These are phyloP conservation scores for Chaetodon auriga DNA, from an alignment of 2,113 vertebrate species.

Conservation along the genomic window DNA sequence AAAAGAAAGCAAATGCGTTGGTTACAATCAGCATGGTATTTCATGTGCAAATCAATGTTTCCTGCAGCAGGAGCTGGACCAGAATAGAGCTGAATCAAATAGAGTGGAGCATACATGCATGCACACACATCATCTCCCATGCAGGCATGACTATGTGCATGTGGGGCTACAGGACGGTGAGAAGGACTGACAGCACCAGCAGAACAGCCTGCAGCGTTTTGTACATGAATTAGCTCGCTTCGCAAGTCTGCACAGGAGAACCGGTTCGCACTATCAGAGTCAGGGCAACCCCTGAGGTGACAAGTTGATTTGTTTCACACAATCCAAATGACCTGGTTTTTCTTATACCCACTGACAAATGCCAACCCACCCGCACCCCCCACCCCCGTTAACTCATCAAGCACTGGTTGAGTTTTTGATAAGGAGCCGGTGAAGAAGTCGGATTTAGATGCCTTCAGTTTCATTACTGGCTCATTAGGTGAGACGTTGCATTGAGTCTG, in stretches of 20 bases:
- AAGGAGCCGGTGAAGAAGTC: background rate
- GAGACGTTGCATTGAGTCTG: background rate
- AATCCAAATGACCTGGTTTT: slow-evolving; percentile 58
- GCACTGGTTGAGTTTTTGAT: background rate
- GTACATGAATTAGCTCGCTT: slow-evolving; percentile 55
- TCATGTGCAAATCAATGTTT: background rate
- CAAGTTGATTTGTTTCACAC: slow-evolving; percentile 72
- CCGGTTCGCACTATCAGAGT: slow-evolving; percentile 47
- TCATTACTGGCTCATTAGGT: background rate
- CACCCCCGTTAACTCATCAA: background rate
- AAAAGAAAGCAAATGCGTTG: background rate
- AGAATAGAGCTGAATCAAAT: background rate
- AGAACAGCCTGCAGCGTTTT: slow-evolving; percentile 63
- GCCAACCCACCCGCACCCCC: background rate
- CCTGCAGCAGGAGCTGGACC: background rate
- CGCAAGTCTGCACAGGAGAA: slow-evolving; percentile 68
- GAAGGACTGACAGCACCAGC: slow-evolving; percentile 68
- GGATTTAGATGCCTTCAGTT: slow-evolving; percentile 12
- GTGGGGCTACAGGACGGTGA: slow-evolving; percentile 48
- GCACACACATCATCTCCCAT: background rate
- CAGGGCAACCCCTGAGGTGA: slow-evolving; percentile 60
- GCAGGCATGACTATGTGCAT: background rate
- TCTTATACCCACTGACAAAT: slow-evolving; percentile 5
- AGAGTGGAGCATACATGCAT: slow-evolving; percentile 7
- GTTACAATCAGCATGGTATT: background rate